Percentiles rank a stretch among this genome's conserved stretches.
Conservation (phyloP, 2,888 invertebrate species). For the Conomelus anceps region DNA sequence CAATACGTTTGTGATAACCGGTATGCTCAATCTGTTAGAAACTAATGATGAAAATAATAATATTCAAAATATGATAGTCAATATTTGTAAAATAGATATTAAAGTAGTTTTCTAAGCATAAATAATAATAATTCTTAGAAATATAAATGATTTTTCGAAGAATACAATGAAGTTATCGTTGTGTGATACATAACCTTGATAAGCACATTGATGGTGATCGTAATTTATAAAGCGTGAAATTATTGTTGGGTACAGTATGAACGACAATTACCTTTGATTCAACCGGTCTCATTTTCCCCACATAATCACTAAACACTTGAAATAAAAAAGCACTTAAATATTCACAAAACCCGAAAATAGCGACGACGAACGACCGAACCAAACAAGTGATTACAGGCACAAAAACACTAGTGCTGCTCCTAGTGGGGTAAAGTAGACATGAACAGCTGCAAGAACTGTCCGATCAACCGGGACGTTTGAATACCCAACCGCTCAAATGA, state of each 20-base stretch:
- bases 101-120: neutral
- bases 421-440: neutral
- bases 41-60: neutral
- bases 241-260: neutral
- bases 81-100: neutral
- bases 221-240: neutral
- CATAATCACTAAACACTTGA: neutral
- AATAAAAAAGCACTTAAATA: too few relatives aligned
- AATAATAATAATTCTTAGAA: neutral
- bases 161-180: neutral
- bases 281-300: neutral
- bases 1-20: neutral
- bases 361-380: neutral
- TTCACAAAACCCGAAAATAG: neutral
- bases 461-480: neutral
- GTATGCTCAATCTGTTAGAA: neutral
- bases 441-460: neutral
- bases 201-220: neutral
- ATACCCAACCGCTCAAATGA: too few relatives aligned
- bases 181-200: neutral
- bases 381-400: neutral
- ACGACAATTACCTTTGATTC: neutral
- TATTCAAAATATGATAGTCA: neutral
- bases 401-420: neutral
- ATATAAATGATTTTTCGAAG: neutral